These are phyloP conservation scores for Laticauda colubrina DNA, from an alignment of 2,113 vertebrate species.

Conservation along the genomic window DNA sequence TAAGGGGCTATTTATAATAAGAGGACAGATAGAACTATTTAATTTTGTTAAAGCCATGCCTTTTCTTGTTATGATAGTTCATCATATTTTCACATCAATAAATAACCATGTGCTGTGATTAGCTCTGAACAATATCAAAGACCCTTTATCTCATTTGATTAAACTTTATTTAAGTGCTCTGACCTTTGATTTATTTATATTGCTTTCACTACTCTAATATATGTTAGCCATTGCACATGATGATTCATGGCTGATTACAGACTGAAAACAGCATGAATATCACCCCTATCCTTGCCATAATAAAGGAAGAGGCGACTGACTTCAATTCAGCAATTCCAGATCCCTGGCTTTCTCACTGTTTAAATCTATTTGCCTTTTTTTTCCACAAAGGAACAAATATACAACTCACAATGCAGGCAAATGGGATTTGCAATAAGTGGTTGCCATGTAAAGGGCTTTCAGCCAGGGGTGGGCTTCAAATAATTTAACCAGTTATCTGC, in stretches of 20 bases:
- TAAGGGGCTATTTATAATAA: slow-evolving; percentile 45
- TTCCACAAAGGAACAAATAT: background rate
- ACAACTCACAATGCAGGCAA: background rate
- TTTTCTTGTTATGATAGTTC: slow-evolving; percentile 30
- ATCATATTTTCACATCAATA: slow-evolving; percentile 39
- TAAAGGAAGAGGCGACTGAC: background rate
- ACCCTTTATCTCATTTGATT: slow-evolving; percentile 19
- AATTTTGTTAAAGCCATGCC: slow-evolving; percentile 35
- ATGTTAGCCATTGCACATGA: background rate
- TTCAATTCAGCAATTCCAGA: background rate
- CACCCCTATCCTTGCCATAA: background rate
- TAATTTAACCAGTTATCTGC: no score
- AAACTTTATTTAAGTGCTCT: slow-evolving; percentile 7
- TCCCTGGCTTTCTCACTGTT: background rate
- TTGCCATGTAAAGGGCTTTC: background rate
- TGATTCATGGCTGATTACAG: background rate
- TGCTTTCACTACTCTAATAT: slow-evolving; percentile 18
- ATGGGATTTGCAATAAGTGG: background rate
- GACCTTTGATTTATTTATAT: slow-evolving; percentile 15
- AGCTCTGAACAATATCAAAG: background rate
- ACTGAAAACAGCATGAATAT: slow-evolving; percentile 10
- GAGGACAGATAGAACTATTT: slow-evolving; percentile 37
- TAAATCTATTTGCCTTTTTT: background rate
- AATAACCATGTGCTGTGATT: slow-evolving; percentile 9
- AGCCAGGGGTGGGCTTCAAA: no score